Conservation (phyloP, 2,888 invertebrate species). For the Brachyptera putata region DNA sequence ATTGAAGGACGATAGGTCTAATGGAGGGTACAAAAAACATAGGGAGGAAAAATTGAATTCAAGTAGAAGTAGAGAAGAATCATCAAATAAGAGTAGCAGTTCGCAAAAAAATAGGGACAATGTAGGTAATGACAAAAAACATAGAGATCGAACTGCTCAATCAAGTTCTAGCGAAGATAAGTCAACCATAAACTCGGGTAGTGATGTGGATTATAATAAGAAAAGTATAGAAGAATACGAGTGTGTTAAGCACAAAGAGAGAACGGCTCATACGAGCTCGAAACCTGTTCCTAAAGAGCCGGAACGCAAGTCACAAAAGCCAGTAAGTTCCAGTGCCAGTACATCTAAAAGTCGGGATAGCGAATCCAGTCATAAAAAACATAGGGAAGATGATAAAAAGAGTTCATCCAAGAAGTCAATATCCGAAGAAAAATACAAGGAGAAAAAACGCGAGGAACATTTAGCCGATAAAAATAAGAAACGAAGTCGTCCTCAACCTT, state of each 20-base stretch:
- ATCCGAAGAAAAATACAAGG: neutral
- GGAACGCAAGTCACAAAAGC: neutral
- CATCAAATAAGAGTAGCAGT: neutral
- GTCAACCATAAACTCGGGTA: neutral
- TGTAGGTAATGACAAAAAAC: neutral
- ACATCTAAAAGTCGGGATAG: neutral
- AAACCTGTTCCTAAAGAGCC: neutral
- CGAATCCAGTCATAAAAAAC: slow-evolving; percentile 1
- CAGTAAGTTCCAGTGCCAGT: neutral
- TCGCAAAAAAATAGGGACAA: neutral
- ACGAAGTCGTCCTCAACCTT: neutral
- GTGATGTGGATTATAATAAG: neutral
- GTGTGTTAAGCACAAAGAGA: neutral
- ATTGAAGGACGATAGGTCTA: slow-evolving; percentile 6
- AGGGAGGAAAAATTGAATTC: slow-evolving; percentile 5
- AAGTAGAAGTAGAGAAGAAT: slow-evolving; percentile 4
- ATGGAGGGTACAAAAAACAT: slow-evolving; percentile 15
- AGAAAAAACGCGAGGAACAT: slow-evolving; percentile 8
- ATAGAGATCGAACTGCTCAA: neutral
- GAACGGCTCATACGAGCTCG: neutral
- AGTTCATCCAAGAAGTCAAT: neutral
- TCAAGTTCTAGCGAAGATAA: neutral
- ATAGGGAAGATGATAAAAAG: neutral
- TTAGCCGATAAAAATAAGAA: neutral
- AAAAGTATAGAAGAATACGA: neutral